Base-by-base conservation (phyloP, 2,113 vertebrate genomes). In the Rana temporaria region DNA sequence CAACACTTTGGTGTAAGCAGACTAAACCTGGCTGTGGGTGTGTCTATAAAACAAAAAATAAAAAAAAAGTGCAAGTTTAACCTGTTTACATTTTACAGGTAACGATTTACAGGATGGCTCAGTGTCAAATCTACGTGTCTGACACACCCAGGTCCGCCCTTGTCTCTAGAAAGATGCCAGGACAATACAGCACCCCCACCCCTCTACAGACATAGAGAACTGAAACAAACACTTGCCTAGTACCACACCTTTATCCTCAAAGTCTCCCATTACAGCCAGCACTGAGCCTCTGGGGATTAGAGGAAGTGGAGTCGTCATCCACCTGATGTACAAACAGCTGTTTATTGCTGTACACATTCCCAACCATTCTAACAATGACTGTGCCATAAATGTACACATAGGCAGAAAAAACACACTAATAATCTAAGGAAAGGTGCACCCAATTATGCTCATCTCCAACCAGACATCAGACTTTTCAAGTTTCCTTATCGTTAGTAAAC, bases 211-310 rank as follows among this genome's bases (percentile, higher is more conserved):
- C 22, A 75, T 22, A 12, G 65, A 70, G 56, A 67, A n/a, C 78
- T 18, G 78, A 59, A 62, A 78, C 63, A 69, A 70, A 70, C 55
- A 70, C 53, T 17, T 18, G 34, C 22, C 63, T 53, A 11, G 48
- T 22, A 30, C 66, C 78, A 70, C 78, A 71, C 78, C 78, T 69
- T 24, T 22, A 26, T 60, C 65, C 65, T 48, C 32, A 80, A 70
- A 48, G 38, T 53, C 65, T 67, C 63, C 63, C 3, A 80, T 59
- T 60, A 79, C 77, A 38, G 12, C n/a, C 30, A 62, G 48, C 14
- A 78, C n/a, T 18, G 19, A 64, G 63, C 56, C 22, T 57, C n/a
- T 66, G 52, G 65, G 16, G 64, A 18, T 79, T 34, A 42, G 52
- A 67, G 48, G 66, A 78, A 78, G 15, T 18, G 2, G 16, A 66